Base-by-base conservation (phyloP, 2,797 vertebrate species). In the Chaenodraco wilsoni region DNA sequence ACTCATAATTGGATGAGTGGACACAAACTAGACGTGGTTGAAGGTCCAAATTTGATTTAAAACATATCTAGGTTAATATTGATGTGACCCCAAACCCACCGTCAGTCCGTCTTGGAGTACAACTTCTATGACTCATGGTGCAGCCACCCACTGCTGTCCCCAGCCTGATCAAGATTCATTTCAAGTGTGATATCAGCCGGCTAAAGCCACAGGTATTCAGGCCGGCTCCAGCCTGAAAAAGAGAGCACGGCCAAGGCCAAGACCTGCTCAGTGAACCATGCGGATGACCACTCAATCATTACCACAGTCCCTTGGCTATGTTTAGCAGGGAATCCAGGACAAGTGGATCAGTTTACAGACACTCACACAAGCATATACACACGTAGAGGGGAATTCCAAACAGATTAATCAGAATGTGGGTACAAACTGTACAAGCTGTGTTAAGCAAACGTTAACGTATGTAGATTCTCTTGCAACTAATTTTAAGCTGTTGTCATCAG, bases 241-340 rank as follows among this genome's bases (percentile, higher is more conserved):
- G 5, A 49, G 55, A 19, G 5, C 23, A 7, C 2, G 13, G 21
- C n/a, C 33, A 16, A 4, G 5, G 61, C 43, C 27, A 23, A 61
- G 45, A 72, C 15, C 21, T 0, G 13, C 51, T 60, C 54, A 62
- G 72, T 74, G 75, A 82, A 72, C 72, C 69, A 2, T 7, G 40
- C 48, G 51, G 56, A 82, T 78, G 79, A 73, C 76, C 84, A 62
- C 41, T 75, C 79, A 61, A 31, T 80, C 76, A 50, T 37, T 46
- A 74, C 76, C 54, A 41, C 79, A 69, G 83, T 49, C 62, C 49
- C 77, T 68, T 70, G 49, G 78, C 92, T 94, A 95, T 89, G 76
- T 92, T 93, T 94, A 94, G 93, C 83, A 69, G 79, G 87, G 91
- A 93, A 95, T 94, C 83, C 89, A 93, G 93, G 91, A 84, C 92